Conservation (phyloP, 1,140 invertebrate species). For the Macrobrachium nipponense region DNA sequence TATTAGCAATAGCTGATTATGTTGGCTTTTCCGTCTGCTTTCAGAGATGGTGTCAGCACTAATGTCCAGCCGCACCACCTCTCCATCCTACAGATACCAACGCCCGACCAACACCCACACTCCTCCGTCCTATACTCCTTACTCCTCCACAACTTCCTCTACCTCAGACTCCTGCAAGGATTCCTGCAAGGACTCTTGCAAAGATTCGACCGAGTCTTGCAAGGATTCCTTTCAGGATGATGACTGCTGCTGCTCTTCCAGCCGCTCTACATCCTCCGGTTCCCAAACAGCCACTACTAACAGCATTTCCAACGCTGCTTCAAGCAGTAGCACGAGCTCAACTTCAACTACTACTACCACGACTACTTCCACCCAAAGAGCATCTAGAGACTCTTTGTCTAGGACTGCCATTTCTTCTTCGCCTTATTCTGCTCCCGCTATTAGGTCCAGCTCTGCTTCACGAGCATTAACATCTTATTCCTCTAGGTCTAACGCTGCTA, state of each 20-base stretch:
- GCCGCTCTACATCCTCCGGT: constrained; percentile 33
- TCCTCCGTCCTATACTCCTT: constrained; percentile 62
- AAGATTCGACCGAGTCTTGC: constrained; percentile 9
- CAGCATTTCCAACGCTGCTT: constrained; percentile 2
- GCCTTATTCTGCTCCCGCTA: not conserved
- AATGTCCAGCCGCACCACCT: constrained; percentile 51
- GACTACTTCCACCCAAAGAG: constrained; percentile 1
- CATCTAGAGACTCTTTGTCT: not conserved
- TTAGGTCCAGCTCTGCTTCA: constrained; percentile 12
- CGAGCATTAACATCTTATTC: no score
- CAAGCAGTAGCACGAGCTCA: constrained; percentile 12
- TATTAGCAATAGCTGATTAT: no score
- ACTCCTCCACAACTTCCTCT: constrained; percentile 48
- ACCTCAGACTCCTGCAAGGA: constrained; percentile 39
- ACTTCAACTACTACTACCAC: constrained; percentile 29
- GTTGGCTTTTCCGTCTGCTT: not conserved
- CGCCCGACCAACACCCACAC: constrained; percentile 63
- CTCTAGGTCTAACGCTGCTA: not conserved
- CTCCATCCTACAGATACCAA: constrained; percentile 58
- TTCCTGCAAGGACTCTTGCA: constrained; percentile 50
- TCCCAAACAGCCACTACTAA: constrained; percentile 23
- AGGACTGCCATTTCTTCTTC: not conserved
- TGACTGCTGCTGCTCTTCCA: constrained; percentile 49
- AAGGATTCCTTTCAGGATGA: constrained; percentile 29
- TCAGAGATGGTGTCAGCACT: constrained; percentile 63